Percentiles rank a stretch among this genome's conserved stretches.
These are phyloP conservation scores for Myioborus melanocephalus DNA, from an alignment of 2,797 vertebrate genomes.

Conservation along the genomic window DNA sequence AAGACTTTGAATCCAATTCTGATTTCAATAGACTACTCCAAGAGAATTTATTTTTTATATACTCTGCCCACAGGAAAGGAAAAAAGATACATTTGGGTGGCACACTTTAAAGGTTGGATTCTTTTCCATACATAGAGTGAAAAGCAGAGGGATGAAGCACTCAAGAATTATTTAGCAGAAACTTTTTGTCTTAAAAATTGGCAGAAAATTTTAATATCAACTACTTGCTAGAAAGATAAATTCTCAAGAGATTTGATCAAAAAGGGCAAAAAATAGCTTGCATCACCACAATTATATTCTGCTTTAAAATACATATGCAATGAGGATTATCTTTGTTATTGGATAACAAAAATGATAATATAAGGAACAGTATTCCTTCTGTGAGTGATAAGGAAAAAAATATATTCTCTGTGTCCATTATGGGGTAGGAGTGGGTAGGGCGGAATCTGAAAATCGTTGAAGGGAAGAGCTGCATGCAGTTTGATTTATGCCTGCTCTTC, in stretches of 20 bases:
- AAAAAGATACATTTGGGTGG: background rate
- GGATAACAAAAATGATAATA: background rate
- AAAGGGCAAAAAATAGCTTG: background rate
- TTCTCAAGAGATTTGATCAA: background rate
- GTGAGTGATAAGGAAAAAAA: background rate
- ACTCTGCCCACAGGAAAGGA: background rate
- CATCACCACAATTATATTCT: background rate
- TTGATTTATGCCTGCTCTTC: slow-evolving; percentile 50
- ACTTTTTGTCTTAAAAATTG: background rate
- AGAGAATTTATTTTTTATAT: background rate
- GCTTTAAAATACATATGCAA: background rate
- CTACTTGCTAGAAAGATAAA: background rate
- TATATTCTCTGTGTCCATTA: background rate
- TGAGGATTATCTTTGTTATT: background rate
- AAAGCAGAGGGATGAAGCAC: background rate
- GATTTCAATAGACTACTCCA: background rate
- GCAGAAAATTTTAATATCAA: background rate
- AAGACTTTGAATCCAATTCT: background rate
- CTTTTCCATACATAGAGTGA: background rate
- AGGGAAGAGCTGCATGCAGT: background rate
- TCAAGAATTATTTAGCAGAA: background rate
- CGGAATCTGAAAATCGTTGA: background rate
- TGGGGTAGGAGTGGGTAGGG: background rate
- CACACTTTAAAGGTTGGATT: background rate
- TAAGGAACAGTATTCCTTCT: background rate